These are phyloP conservation scores for Pithys albifrons DNA, from an alignment of 2,113 vertebrate species.

Conservation along the genomic window DNA sequence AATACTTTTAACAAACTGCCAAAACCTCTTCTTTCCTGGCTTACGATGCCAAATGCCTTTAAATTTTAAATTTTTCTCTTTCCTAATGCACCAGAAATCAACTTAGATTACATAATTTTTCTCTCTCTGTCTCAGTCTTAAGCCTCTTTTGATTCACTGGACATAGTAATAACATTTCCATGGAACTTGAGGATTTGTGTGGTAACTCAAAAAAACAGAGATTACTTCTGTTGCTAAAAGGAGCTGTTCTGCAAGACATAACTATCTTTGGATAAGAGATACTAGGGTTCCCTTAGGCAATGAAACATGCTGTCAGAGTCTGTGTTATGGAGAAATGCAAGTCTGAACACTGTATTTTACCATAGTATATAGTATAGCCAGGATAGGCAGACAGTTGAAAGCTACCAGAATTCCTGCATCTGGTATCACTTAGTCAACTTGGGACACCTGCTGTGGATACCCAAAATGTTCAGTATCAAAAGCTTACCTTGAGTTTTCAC, in stretches of 20 bases:
- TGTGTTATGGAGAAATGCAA: neutral
- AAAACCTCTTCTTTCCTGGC: neutral
- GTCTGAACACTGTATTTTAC: neutral
- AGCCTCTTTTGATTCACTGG: neutral
- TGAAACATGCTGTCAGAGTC: neutral
- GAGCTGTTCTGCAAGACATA: neutral
- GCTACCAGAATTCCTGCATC: neutral
- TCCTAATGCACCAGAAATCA: neutral
- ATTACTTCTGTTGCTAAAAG: neutral
- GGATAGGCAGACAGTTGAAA: neutral
- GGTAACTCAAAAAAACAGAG: neutral
- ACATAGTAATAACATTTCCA: neutral
- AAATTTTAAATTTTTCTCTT: neutral
- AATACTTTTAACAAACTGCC: neutral
- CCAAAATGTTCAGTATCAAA: neutral
- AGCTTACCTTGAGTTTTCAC: conserved; percentile 95
- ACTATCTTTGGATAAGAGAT: neutral
- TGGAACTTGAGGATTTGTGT: neutral
- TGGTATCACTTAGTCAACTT: neutral
- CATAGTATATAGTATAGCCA: neutral
- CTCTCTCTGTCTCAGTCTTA: neutral
- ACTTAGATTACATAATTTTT: neutral
- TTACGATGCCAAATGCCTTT: neutral
- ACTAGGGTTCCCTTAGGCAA: neutral
- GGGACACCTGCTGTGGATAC: neutral